Evolutionary conservation across 2,888 invertebrate species (phyloP).

Genomic region (Heliconius ismenius): DNA sequence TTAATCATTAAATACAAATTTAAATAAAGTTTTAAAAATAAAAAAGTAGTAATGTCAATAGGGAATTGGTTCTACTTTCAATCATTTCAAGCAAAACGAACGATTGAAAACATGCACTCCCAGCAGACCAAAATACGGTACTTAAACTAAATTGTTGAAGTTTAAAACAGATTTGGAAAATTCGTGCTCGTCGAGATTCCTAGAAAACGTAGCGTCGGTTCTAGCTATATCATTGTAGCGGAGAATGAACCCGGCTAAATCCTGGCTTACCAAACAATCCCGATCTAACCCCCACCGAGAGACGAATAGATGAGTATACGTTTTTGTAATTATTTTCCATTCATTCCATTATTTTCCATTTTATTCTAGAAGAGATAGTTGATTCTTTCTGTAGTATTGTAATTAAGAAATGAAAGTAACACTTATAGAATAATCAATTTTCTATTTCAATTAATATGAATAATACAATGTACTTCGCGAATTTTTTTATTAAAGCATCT

Average conservation of each 20-base stretch:
- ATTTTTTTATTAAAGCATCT: background rate
- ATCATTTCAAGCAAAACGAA: constrained; percentile 36
- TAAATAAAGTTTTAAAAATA: background rate
- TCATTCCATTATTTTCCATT: background rate
- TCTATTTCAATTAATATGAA: no score
- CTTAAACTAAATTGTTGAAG: constrained; percentile 37
- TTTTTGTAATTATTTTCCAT: constrained; percentile 45
- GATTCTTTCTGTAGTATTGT: background rate
- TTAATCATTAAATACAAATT: background rate
- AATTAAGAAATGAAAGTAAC: no score
- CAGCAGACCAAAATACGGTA: constrained; percentile 32
- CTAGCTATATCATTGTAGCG: constrained; percentile 51
- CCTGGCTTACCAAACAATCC: constrained; percentile 53
- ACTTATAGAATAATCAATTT: no score
- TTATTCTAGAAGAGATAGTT: background rate
- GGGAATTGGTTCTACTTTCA: background rate
- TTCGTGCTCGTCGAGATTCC: constrained; percentile 39
- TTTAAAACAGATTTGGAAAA: constrained; percentile 39
- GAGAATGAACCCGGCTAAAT: constrained; percentile 57
- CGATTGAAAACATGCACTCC: constrained; percentile 34
- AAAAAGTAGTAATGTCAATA: background rate
- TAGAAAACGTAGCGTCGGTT: constrained; percentile 50
- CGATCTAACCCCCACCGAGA: constrained; percentile 41
- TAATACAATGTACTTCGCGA: background rate
- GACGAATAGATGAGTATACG: constrained; percentile 48